Evolutionary conservation across 1,140 invertebrate species (phyloP).

Genomic region (Andricus grossulariae): DNA sequence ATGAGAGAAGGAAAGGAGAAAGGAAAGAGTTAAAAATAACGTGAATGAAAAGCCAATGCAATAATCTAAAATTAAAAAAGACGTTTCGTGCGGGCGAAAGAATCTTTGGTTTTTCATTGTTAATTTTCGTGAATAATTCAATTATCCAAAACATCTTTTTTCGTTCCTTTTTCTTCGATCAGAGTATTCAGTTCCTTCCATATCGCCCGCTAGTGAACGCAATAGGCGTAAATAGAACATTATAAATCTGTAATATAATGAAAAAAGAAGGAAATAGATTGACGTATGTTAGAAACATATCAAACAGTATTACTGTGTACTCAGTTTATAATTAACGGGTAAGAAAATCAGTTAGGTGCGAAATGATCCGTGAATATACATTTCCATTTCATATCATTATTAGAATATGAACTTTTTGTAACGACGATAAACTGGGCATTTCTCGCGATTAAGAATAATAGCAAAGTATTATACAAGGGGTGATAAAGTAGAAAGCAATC

Average conservation of each 20-base stretch:
- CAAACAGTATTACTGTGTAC: slow-evolving; percentile 73
- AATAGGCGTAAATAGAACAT: slow-evolving; percentile 45
- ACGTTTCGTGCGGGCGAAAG: slow-evolving; percentile 48
- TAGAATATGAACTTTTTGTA: slow-evolving; percentile 50
- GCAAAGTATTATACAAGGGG: slow-evolving; percentile 46
- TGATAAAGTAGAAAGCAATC: slow-evolving; percentile 47
- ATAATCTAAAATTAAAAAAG: slow-evolving; percentile 60
- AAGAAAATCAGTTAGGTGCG: slow-evolving; percentile 35
- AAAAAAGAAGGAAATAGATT: slow-evolving; percentile 40
- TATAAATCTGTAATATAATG: slow-evolving; percentile 27
- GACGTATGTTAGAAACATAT: slow-evolving; percentile 72
- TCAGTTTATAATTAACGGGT: slow-evolving; percentile 65
- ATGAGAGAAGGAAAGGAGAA: slow-evolving; percentile 54
- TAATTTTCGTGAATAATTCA: slow-evolving; percentile 15
- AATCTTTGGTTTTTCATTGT: slow-evolving; percentile 33
- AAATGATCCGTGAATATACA: slow-evolving; percentile 55
- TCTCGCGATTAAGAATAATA: slow-evolving; percentile 42
- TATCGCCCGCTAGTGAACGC: slow-evolving; percentile 53
- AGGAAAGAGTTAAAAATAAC: slow-evolving; percentile 59
- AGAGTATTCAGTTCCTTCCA: slow-evolving; percentile 50
- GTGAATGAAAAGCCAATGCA: slow-evolving; percentile 71
- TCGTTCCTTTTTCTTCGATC: slow-evolving; percentile 40
- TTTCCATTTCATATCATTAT: slow-evolving; percentile 70
- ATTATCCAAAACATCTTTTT: slow-evolving; percentile 32
- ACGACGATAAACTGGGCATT: slow-evolving; percentile 55